Evolutionary conservation across 53 echinoderm and acorn worm genomes (phyloP), one percentile per base, ranked within the genome.

Genomic region (Stichopus horrens): DNA sequence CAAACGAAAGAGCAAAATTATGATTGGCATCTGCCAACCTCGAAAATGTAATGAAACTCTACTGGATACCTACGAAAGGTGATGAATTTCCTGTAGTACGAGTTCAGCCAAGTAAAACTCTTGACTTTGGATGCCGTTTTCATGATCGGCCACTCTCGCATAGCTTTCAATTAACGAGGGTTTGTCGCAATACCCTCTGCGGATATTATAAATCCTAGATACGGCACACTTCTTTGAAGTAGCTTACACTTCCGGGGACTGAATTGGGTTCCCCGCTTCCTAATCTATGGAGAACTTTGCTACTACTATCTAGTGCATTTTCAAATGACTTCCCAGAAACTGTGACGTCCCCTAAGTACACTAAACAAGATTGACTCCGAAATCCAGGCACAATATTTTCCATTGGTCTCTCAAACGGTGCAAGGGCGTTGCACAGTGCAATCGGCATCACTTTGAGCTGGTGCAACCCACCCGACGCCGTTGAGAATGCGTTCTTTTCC

Each of bases 391-490:
- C 2, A 0, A 37, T 37, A 37, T 37, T 37, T 37, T 37, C 37
- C 37, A 37, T 37, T 37, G 2, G 37, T 37, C 37, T 37, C 37
- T 37, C 37, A 37, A 20, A 37, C 59, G 78, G 63, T 9, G 22
- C 75, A 13, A 66, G 88, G 14, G 88, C 88, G 5, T 88, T 88
- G 55, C 75, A 74, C 21, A 88, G 56, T 21, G 60, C 88, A 19
- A 88, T 55, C 8, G 88, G 75, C 57, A 88, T 59, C 11, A 88
- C 88, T 55, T 19, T 74, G 65, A 76, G 77, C 2, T 2, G 1
- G 37, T 65, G 63, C 21, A 76, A 88, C 7, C 67, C 7, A 6
- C 21, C 57, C 76, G 55, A 75, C 57, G 21, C 6, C 3, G 76
- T 23, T 9, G 76, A 0, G 23, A 76, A 76, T 9, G 51, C 76